Evolutionary conservation across 1,140 invertebrate genomes (phyloP), one percentile per base, ranked within the genome.

Genomic region (Acromyrmex charruanus): DNA sequence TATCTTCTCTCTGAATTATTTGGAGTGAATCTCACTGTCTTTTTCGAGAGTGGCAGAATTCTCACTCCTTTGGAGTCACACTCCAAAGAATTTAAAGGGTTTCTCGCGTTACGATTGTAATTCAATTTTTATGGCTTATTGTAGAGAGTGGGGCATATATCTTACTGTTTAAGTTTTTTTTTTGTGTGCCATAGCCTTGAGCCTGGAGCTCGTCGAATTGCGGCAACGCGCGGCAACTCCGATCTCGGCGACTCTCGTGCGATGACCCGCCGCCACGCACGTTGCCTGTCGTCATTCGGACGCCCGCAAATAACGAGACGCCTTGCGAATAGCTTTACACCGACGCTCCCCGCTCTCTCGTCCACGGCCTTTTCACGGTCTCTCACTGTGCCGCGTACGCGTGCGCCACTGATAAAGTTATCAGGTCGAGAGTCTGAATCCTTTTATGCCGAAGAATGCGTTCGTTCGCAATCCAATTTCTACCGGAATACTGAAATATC

Each of bases 191-290:
- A 44, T 0, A 44, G 39, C 39, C 39, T 44, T 44, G 39, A 44
- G 39, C 9, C 10, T 3, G 21, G 16, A 49, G 28, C 35, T 59
- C 51, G 79, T 59, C 66, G 68, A 58, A 72, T 81, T 68, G 39
- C 25, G 35, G 25, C 25, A 81, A 55, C 65, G 77, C 35, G 49
- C 53, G 14, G 25, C 25, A 58, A 71, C 65, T 39, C 66, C 66
- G 49, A 72, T 49, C 66, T 16, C 68, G 66, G 53, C 25, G 69
- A 74, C 39, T 69, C 80, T 69, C 80, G 68, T 82, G 79, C 80
- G 68, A 61, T 81, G 68, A 82, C 80, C 68, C 80, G 68, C 28
- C 28, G 58, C 58, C 21, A 25, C 25, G 61, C 77, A n/a, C 44
- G 61, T 49, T 21, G 28, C 53, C 53, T 59, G 39, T 71, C 68